Evolutionary conservation across 2,888 invertebrate genomes (phyloP), one percentile per base, ranked within the genome.

Genomic region (Trachelus troglodyta): DNA sequence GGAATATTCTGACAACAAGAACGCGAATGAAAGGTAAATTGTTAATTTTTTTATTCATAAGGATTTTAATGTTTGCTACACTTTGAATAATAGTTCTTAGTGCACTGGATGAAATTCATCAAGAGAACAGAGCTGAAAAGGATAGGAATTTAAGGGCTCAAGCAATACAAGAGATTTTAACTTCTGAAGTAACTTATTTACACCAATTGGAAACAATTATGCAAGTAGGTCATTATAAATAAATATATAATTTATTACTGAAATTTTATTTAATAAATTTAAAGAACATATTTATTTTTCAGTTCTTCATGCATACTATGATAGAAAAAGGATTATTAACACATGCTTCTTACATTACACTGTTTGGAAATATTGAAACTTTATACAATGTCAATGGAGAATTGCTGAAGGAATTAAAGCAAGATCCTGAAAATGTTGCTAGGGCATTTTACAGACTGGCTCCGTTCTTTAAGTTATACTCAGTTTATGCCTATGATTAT

Each of bases 381-480:
- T 93, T 95, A 73, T 93, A 94, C 85, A 94, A 94, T 86, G 91
- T 95, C 6, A 95, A 95, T 88, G 93, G 93, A 3, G 94, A 94
- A 86, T 91, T 95, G 12, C 88, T 95, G 11, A 91, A 92, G 11
- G 94, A 94, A 86, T 89, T 95, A 75, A 93, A 93, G 83, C 85
- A 92, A 11, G 92, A 94, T 84, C 90, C 92, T 79, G 93, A 94
- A 40, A 94, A 94, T 88, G 93, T 96, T 11, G 94, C 94, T 0
- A 90, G 92, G 75, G 95, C 95, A 0, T 96, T 96, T 89, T 92
- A 94, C 0, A 94, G 94, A 87, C 93, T 96, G 80, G 96, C 95
- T 1, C 96, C 96, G 4, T 96, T 95, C 88, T 94, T 96, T 76
- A 96, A 96, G 90, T 89, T 96, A 31, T 96, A 96, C 88, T 95